Conservation (phyloP, 2,113 vertebrate genomes). For the Myanophis thanlyinensis region DNA sequence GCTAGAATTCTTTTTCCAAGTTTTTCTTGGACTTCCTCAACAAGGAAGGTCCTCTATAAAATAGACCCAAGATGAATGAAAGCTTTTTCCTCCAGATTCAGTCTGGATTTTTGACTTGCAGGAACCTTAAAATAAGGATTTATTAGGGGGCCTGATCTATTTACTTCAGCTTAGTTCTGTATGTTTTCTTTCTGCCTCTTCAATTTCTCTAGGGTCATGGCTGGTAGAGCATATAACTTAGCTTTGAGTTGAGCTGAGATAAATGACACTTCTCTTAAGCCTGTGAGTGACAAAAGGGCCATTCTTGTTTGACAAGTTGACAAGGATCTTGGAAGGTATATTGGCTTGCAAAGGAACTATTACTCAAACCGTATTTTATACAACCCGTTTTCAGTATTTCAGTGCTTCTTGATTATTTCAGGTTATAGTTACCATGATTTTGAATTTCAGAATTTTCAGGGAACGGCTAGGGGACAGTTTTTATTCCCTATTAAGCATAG, state of each 20-base stretch:
- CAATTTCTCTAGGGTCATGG: neutral
- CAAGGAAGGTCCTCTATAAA: slow-evolving; percentile 7
- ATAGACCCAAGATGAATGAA: slow-evolving; percentile 44
- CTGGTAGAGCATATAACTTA: slow-evolving; percentile 32
- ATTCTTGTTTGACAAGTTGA: slow-evolving; percentile 16
- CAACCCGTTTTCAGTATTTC: slow-evolving; percentile 33
- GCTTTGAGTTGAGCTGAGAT: slow-evolving; percentile 41
- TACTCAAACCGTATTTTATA: slow-evolving; percentile 31
- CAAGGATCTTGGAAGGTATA: slow-evolving; percentile 14
- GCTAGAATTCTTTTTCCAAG: slow-evolving; percentile 40
- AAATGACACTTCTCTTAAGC: slow-evolving; percentile 43
- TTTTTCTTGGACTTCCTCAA: slow-evolving; percentile 51
- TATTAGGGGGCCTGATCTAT: slow-evolving; percentile 17
- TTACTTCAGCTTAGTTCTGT: slow-evolving; percentile 28
- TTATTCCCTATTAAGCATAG: slow-evolving; percentile 28
- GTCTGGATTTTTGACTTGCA: slow-evolving; percentile 35
- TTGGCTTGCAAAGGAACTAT: slow-evolving; percentile 3
- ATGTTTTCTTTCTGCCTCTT: slow-evolving; percentile 6
- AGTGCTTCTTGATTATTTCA: slow-evolving; percentile 44
- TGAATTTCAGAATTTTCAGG: neutral
- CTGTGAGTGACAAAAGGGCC: slow-evolving; percentile 18
- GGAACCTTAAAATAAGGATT: slow-evolving; percentile 25
- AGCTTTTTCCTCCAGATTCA: slow-evolving; percentile 43
- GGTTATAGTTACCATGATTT: slow-evolving; percentile 26
- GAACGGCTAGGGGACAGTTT: slow-evolving; percentile 26